Percentiles rank a stretch among this genome's conserved stretches.
These are phyloP conservation scores for Chelonoidis abingdonii DNA, from an alignment of 2,113 vertebrate genomes.

Conservation along the genomic window DNA sequence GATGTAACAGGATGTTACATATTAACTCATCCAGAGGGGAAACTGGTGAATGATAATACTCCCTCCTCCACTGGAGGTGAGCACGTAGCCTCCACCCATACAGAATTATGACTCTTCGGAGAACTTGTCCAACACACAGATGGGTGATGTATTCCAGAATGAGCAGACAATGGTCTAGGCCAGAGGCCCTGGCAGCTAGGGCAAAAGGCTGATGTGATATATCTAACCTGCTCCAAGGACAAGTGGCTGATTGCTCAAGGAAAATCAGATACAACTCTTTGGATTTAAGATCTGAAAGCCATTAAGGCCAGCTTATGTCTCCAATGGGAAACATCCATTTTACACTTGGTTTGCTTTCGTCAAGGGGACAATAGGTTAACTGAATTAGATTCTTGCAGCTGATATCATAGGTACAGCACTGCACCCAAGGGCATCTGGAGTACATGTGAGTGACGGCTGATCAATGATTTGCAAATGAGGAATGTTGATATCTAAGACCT, in stretches of 20 bases:
- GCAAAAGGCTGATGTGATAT: background rate
- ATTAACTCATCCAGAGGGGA: background rate
- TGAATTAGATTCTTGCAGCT: conserved; percentile 3
- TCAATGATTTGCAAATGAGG: background rate
- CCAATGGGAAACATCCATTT: background rate
- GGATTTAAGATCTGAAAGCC: background rate
- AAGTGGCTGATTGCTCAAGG: background rate
- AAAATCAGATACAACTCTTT: background rate
- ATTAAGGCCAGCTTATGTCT: background rate
- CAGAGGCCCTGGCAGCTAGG: background rate
- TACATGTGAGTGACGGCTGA: background rate
- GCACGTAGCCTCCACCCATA: background rate
- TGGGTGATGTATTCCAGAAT: background rate
- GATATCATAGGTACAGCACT: background rate
- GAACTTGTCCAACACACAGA: background rate
- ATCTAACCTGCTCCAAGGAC: background rate
- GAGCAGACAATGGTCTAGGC: background rate
- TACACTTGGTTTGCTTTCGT: background rate
- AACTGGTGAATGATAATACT: background rate
- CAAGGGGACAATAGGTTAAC: background rate
- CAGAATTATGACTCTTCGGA: background rate
- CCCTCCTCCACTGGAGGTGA: background rate
- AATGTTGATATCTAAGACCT: background rate
- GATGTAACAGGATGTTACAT: background rate
- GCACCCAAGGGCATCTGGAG: background rate